These are phyloP conservation scores for Lithobates pipiens DNA, from an alignment of 2,797 vertebrate genomes.

Conservation along the genomic window DNA sequence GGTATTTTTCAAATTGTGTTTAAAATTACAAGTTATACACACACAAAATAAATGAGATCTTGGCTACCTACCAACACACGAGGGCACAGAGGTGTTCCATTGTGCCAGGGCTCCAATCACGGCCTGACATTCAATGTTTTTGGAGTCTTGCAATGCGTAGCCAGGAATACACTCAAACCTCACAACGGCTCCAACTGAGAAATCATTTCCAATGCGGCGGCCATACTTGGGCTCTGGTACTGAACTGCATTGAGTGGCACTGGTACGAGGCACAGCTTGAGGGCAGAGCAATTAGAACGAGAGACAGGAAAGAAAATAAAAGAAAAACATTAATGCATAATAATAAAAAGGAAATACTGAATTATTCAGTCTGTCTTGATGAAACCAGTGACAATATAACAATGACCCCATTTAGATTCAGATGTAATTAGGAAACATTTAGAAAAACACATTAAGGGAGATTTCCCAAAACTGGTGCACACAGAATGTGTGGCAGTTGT, in stretches of 20 bases:
- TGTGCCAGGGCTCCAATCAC: constrained; percentile 85
- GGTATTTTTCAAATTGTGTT: neutral
- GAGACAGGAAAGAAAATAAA: too few species aligned
- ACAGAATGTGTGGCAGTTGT: too few species aligned
- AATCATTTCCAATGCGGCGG: constrained; percentile 82
- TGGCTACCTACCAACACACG: constrained; percentile 77
- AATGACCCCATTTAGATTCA: neutral
- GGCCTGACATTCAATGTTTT: constrained; percentile 83
- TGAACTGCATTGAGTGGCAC: constrained; percentile 87
- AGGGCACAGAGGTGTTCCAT: constrained; percentile 86
- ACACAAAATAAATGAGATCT: neutral
- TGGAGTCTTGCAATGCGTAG: constrained; percentile 80
- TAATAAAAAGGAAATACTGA: neutral
- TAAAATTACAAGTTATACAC: neutral
- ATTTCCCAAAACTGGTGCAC: too few species aligned
- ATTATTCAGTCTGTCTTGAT: too few species aligned
- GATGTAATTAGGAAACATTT: neutral
- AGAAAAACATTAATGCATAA: too few species aligned
- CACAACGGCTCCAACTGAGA: constrained; percentile 82
- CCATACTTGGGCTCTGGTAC: constrained; percentile 88
- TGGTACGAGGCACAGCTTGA: constrained; percentile 85
- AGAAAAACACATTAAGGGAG: too few species aligned
- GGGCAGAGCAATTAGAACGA: neutral
- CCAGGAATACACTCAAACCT: constrained; percentile 86
- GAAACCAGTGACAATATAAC: neutral